phyloP scores from a whole-genome alignment of 2,888 invertebrate species.

The Sisyra terminalis region DNA sequence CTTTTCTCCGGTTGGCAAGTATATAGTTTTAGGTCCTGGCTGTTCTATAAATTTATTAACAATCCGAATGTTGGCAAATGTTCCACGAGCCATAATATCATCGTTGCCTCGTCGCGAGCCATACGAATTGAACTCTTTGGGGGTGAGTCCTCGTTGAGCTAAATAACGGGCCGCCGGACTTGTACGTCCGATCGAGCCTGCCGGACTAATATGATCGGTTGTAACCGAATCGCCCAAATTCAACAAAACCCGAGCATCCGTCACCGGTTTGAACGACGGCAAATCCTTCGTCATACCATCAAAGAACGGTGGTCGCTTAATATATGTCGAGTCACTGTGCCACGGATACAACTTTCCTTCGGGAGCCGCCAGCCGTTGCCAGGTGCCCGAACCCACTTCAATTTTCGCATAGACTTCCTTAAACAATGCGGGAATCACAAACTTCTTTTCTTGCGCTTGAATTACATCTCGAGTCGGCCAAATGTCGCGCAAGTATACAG shows the following conservation, averaged over 20 bases:
- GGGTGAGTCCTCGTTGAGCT: conserved; percentile 55
- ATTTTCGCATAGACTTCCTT: conserved; percentile 77
- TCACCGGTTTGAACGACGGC: conserved; percentile 40
- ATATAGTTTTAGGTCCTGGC: conserved; percentile 72
- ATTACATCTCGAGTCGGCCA: conserved; percentile 91
- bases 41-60: conserved; percentile 73
- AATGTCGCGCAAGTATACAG: conserved; percentile 79
- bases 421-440: conserved; percentile 95
- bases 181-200: conserved; percentile 90
- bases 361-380: conserved; percentile 71
- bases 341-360: conserved; percentile 78
- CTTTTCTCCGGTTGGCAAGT: conserved; percentile 75
- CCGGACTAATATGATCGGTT: conserved; percentile 97
- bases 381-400: conserved; percentile 65
- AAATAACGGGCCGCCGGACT: conserved; percentile 83
- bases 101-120: conserved; percentile 95
- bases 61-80: conserved; percentile 94
- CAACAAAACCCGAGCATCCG: conserved; percentile 64
- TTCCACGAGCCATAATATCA: conserved; percentile 92
- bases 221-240: conserved; percentile 93
- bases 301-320: conserved; percentile 93
- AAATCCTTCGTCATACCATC: conserved; percentile 59
- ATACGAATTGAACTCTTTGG: conserved; percentile 95
- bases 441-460: conserved; percentile 68
- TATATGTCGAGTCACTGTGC: conserved; percentile 83